These are phyloP conservation scores for Balaenoptera acutorostrata DNA, from an alignment of 2,113 vertebrate species.

Conservation along the genomic window DNA sequence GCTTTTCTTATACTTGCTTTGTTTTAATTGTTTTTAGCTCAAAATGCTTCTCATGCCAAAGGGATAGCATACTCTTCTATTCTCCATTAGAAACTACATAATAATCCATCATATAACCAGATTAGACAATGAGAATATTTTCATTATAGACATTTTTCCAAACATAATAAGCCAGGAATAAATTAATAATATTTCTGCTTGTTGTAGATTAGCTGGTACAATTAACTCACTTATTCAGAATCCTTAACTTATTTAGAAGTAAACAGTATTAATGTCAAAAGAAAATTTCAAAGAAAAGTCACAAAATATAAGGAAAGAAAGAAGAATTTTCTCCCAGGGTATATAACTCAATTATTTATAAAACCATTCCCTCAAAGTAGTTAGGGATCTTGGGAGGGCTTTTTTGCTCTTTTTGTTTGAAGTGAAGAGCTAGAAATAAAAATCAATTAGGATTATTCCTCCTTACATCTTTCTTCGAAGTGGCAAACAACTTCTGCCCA, in stretches of 20 bases:
- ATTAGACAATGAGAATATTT: neutral
- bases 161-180: neutral
- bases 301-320: neutral
- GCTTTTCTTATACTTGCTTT: neutral
- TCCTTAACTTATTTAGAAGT: neutral
- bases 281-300: neutral
- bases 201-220: neutral
- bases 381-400: neutral
- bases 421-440: slow-evolving; percentile 20
- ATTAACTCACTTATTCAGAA: neutral
- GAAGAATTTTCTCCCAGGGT: neutral
- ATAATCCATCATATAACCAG: neutral
- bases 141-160: neutral
- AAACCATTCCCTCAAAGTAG: neutral
- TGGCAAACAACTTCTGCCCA: neutral
- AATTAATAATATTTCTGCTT: neutral
- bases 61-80: neutral
- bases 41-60: neutral
- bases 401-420: neutral
- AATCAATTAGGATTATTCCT: neutral
- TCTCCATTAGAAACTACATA: neutral
- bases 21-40: neutral
- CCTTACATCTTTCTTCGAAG: neutral
- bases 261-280: neutral
- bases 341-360: slow-evolving; percentile 41